Conservation (phyloP, 2,888 invertebrate genomes). For the Phlogophora meticulosa region DNA sequence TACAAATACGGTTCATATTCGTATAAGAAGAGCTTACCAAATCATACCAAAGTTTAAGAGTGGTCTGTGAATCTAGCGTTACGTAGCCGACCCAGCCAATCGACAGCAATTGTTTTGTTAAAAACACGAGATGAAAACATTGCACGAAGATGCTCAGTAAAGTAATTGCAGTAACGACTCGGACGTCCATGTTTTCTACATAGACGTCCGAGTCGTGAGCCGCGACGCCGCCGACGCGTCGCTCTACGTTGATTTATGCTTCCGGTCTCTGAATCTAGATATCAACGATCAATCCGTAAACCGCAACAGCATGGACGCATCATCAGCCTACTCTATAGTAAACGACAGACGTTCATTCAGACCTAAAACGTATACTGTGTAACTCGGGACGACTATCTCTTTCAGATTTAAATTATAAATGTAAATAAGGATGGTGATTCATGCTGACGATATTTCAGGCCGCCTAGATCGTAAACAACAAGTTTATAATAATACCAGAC, state of each 20-base stretch:
- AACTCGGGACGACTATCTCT: not conserved
- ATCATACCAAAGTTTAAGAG: too few relatives aligned
- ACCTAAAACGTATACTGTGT: not conserved
- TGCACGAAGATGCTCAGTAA: conserved; percentile 50
- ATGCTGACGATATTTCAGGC: not conserved
- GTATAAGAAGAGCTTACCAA: too few relatives aligned
- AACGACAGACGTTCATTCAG: conserved; percentile 11
- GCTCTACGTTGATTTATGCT: conserved; percentile 86
- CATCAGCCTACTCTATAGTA: conserved; percentile 45
- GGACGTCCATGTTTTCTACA: too few relatives aligned
- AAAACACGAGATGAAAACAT: conserved; percentile 31
- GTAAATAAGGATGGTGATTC: not conserved
- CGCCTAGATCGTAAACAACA: too few relatives aligned
- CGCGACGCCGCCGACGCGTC: conserved; percentile 64
- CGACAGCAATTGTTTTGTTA: conserved; percentile 3
- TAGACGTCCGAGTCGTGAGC: conserved; percentile 67
- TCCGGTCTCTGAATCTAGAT: conserved; percentile 87
- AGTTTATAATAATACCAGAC: not conserved
- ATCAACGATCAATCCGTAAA: conserved; percentile 84
- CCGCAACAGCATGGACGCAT: conserved; percentile 70
- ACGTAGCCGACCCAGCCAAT: not conserved
- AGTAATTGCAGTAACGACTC: conserved; percentile 59
- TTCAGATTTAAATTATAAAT: not conserved
- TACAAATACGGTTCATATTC: too few relatives aligned
- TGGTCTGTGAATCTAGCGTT: too few relatives aligned